Base-by-base conservation (phyloP, 2,797 vertebrate genomes). In the Thalassophryne amazonica region DNA sequence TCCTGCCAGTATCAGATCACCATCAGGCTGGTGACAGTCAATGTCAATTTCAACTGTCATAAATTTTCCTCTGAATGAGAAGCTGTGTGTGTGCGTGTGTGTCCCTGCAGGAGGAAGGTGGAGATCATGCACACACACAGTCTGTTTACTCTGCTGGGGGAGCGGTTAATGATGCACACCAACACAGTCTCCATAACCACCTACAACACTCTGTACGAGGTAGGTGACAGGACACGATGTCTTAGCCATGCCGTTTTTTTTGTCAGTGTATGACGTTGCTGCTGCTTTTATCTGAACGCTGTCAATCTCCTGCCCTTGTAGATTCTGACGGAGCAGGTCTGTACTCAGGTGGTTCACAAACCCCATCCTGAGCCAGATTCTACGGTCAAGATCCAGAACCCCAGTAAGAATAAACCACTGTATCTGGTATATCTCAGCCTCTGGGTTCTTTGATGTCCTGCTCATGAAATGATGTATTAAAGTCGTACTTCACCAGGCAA, bases 91-190 rank as follows among this genome's bases (percentile, higher is more conserved):
- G 19, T 60, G 20, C 42, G 24, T 37, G 35, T 37, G 20, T 58
- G 19, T 58, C 18, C 3, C 23, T 54, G 4, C 74, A 98, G 97
- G 80, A 88, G 97, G 72, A 99, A 99, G 88, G 97, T 99, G 69
- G 97, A 99, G 89, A 98, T 99, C 78, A 99, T 99, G 97, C 96
- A 99, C 74, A 99, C 97, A 31, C 96, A 99, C 85, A 99, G 97
- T 71, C 93, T 99, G 52, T 99, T 99, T 88, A 98, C 97, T 2
- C 89, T 99, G 54, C 92, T 99, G 45, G 97, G 97, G 50, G 96
- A 99, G 73, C 90, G 97, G 38, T 86, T 99, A 83, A 98, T 99
- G 97, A 91, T 98, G 80, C 96, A 99, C 85, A 99, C 97, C 67
- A 98, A 94, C 84, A 99, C 97, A 0, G 94, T 99, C 76, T 96